Conservation (phyloP, 2,888 invertebrate genomes). For the Stomorhina lunata region DNA sequence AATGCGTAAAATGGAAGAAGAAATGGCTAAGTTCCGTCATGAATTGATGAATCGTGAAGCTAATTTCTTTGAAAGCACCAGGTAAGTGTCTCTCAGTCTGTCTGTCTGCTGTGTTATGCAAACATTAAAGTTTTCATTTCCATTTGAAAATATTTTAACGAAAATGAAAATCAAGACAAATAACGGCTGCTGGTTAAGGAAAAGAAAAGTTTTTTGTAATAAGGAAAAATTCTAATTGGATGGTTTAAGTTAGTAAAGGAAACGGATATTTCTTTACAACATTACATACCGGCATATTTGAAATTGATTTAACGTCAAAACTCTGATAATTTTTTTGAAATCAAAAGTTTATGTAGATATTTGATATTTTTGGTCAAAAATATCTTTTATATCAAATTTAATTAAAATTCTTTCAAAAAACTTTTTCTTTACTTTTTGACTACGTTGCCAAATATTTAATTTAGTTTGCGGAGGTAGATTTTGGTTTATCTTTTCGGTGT, state of each 20-base stretch:
- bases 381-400: too few relatives aligned
- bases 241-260: not conserved
- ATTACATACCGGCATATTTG: not conserved
- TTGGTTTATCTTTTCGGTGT: not conserved
- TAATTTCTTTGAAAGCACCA: slow-evolving; percentile 94
- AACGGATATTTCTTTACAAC: slow-evolving; percentile 20
- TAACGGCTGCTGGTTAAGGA: slow-evolving; percentile 19
- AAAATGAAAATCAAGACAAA: slow-evolving; percentile 2
- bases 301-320: too few relatives aligned
- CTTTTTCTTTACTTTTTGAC: not conserved
- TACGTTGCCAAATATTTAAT: slow-evolving; percentile 31
- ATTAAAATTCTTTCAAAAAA: too few relatives aligned
- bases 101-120: too few relatives aligned
- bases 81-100: too few relatives aligned
- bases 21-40: slow-evolving; percentile 96
- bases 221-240: not conserved
- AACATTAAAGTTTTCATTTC: too few relatives aligned
- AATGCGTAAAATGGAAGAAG: slow-evolving; percentile 99
- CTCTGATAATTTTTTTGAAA: too few relatives aligned
- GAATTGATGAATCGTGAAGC: slow-evolving; percentile 96
- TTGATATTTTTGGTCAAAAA: too few relatives aligned
- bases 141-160: too few relatives aligned
- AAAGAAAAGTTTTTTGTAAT: too few relatives aligned
- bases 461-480: slow-evolving; percentile 35
- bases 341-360: too few relatives aligned